Evolutionary conservation across 2,113 vertebrate species (phyloP).

Genomic region (Mugil cephalus): DNA sequence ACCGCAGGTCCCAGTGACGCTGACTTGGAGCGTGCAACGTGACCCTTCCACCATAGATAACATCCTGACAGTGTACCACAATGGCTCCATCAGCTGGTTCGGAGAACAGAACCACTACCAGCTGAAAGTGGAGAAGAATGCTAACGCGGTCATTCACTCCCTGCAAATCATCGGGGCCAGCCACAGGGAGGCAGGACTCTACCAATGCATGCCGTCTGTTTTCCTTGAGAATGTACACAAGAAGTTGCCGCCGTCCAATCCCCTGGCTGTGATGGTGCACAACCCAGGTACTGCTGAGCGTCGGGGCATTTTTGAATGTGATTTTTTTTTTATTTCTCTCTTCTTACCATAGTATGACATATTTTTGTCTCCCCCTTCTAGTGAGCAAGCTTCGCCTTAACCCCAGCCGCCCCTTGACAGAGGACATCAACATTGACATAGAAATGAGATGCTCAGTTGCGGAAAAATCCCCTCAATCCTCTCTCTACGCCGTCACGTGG

Average conservation of each 20-base stretch:
- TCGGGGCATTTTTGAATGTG: not conserved
- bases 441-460: slow-evolving; percentile 68
- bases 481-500: slow-evolving; percentile 80
- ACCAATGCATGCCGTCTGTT: slow-evolving; percentile 83
- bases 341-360: not conserved
- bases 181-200: slow-evolving; percentile 75
- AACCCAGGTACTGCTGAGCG: slow-evolving; percentile 83
- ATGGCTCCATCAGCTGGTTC: slow-evolving; percentile 82
- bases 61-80: slow-evolving; percentile 76
- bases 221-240: slow-evolving; percentile 70
- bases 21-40: slow-evolving; percentile 85
- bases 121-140: slow-evolving; percentile 54
- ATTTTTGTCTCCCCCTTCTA: slow-evolving; percentile 45
- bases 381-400: slow-evolving; percentile 69
- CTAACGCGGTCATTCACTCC: slow-evolving; percentile 43
- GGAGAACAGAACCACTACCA: slow-evolving; percentile 74
- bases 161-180: slow-evolving; percentile 75
- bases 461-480: slow-evolving; percentile 15
- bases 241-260: slow-evolving; percentile 72
- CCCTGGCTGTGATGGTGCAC: slow-evolving; percentile 72
- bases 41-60: slow-evolving; percentile 14
- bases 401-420: not conserved
- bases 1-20: slow-evolving; percentile 42
- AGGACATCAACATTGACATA: slow-evolving; percentile 52
- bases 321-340: not conserved